Evolutionary conservation across 2,113 vertebrate genomes (phyloP), one percentile per base, ranked within the genome.

Genomic region (Corvus moneduloides): DNA sequence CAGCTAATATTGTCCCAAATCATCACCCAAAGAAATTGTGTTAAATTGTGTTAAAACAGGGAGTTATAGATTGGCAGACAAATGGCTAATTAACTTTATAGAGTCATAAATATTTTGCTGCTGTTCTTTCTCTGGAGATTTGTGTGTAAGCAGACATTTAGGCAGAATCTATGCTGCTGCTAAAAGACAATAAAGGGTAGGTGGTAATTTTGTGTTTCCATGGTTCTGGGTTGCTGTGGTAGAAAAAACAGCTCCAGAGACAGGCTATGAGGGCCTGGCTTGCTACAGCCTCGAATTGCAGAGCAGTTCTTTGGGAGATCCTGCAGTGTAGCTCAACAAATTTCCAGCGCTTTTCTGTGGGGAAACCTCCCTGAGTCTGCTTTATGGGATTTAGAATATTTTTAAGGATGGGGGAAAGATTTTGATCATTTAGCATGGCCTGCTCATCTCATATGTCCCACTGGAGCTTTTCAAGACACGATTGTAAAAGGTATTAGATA

Each of bases 31-130:
- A 87, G 35, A 48, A 68, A 59, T 17, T 46, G 13, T 27, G 10
- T 32, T 79, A 52, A 64, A 35, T 93, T 93, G 23, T 28, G n/a
- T 92, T 81, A 84, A 89, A 92, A 33, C 17, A n/a, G 10, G 9
- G n/a, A 61, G 49, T 2, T 90, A 37, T 10, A 71, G 61, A 71
- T n/a, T 78, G 61, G 30, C 39, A 86, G 61, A 41, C 0, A 72
- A 91, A 91, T 48, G 6, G 22, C 24, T 89, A 33, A 73, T 58
- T 86, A 44, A 66, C 76, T 95, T 89, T 56, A 21, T 44, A 44
- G 32, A 71, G 21, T 32, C 46, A 59, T 56, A 87, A 90, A 61
- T 87, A 69, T 67, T 77, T 83, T 73, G 20, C 43, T 88, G 58
- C 9, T 73, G 4, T n/a, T 72, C 30, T 43, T 89, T 84, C 74